Evolutionary conservation across 2,888 invertebrate genomes (phyloP).

Genomic region (Asteroscopus sphinx): DNA sequence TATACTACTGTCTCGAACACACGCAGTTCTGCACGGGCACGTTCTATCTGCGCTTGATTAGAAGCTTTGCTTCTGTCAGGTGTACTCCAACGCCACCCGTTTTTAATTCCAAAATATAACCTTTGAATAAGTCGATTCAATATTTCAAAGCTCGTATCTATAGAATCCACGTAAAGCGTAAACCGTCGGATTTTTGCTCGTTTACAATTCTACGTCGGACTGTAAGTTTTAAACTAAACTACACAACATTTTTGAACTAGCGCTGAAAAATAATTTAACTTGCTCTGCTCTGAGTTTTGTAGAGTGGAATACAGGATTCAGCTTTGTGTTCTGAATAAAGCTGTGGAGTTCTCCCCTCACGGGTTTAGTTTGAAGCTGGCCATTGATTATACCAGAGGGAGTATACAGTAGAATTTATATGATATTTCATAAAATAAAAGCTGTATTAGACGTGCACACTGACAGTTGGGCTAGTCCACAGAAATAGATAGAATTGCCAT

Average conservation of each 20-base stretch:
- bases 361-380: background rate
- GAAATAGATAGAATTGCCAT: too few species aligned
- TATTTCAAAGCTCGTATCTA: background rate
- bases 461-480: too few species aligned
- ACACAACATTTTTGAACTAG: constrained; percentile 27
- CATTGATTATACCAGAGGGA: background rate
- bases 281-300: background rate
- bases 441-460: too few species aligned
- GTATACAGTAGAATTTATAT: too few species aligned
- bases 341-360: background rate
- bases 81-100: too few species aligned
- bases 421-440: too few species aligned
- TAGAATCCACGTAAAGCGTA: constrained; percentile 8
- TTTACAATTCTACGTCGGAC: constrained; percentile 22
- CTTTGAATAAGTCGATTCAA: background rate
- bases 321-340: constrained; percentile 6
- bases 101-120: background rate
- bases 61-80: too few species aligned
- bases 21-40: too few species aligned
- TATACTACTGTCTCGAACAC: too few species aligned
- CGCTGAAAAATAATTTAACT: constrained; percentile 40
- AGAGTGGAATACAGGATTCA: constrained; percentile 9
- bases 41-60: too few species aligned
- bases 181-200: constrained; percentile 3
- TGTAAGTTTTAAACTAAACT: constrained; percentile 19